phyloP scores from a whole-genome alignment of 2,113 vertebrate genomes.

The Gopherus evgoodei region DNA sequence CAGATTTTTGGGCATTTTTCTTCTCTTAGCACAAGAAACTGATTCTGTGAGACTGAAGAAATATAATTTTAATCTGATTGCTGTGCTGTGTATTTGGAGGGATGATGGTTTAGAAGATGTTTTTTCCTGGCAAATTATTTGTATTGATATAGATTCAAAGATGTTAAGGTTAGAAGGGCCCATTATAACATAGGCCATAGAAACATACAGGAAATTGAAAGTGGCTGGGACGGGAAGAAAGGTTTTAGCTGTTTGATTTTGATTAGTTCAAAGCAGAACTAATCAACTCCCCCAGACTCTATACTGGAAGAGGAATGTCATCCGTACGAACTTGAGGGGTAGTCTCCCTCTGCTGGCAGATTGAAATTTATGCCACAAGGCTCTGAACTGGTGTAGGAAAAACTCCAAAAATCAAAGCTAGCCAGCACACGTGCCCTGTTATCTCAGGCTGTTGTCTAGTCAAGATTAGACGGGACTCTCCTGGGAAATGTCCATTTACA shows the following conservation, averaged over 20 bases:
- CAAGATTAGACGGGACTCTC: background rate
- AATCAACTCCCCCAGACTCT: background rate
- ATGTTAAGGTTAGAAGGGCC: background rate
- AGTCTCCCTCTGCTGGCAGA: background rate
- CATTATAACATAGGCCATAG: background rate
- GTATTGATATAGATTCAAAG: background rate
- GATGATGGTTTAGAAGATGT: background rate
- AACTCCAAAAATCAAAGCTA: background rate
- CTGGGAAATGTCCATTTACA: background rate
- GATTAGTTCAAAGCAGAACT: background rate
- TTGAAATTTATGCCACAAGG: background rate
- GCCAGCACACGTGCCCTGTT: accelerated
- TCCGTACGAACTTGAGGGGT: background rate
- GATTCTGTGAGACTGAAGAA: background rate
- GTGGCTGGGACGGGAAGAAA: background rate
- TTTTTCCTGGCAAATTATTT: background rate
- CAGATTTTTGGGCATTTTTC: background rate
- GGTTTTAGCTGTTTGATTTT: background rate
- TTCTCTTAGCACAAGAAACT: background rate
- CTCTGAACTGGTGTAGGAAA: background rate
- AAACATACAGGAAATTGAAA: background rate
- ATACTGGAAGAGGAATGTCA: background rate
- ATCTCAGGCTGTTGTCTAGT: background rate
- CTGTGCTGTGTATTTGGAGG: background rate
- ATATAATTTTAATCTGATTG: background rate